Percentiles rank a stretch among this genome's conserved stretches.
phyloP scores from a whole-genome alignment of 2,888 invertebrate species.

The Caenorhabditis becei region DNA sequence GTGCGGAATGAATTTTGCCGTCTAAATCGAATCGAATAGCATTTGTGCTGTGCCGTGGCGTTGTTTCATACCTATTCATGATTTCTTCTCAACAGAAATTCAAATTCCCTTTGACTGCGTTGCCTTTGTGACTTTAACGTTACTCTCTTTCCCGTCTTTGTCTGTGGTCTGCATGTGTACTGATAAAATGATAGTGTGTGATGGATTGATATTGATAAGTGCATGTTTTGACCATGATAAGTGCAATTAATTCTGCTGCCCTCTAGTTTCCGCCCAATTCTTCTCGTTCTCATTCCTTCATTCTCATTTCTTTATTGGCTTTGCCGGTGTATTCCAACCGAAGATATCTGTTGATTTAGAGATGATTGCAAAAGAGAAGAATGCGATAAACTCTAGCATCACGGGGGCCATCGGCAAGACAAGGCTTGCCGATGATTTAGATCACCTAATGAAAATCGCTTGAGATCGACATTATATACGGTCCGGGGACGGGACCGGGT shows the following conservation, averaged over 20 bases:
- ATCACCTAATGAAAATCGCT: slow-evolving; percentile 30
- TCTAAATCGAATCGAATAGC: neutral
- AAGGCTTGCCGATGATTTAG: slow-evolving; percentile 43
- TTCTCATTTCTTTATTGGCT: neutral
- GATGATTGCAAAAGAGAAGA: slow-evolving; percentile 10
- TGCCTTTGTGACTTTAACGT: no score
- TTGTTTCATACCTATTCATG: neutral
- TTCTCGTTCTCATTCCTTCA: neutral
- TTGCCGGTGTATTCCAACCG: neutral
- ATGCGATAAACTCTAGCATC: slow-evolving; percentile 24
- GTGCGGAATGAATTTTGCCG: slow-evolving; percentile 26
- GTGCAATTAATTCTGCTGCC: slow-evolving; percentile 28
- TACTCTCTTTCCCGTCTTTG: neutral
- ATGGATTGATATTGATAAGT: slow-evolving; percentile 26
- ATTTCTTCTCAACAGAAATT: no score
- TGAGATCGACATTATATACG: slow-evolving; percentile 48
- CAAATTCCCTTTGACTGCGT: no score
- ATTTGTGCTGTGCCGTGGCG: neutral
- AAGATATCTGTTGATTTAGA: slow-evolving; percentile 26
- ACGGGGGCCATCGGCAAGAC: slow-evolving; percentile 6
- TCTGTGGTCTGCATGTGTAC: neutral
- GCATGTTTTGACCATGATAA: slow-evolving; percentile 23
- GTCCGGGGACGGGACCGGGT: slow-evolving; percentile 41
- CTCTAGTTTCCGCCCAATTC: slow-evolving; percentile 18
- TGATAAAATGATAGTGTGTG: neutral